A percentile compares a stretch with the other conserved stretches of the same genome.
Evolutionary conservation across 2,888 invertebrate genomes (phyloP).

Genomic region (Amphipyra tragopoginis): DNA sequence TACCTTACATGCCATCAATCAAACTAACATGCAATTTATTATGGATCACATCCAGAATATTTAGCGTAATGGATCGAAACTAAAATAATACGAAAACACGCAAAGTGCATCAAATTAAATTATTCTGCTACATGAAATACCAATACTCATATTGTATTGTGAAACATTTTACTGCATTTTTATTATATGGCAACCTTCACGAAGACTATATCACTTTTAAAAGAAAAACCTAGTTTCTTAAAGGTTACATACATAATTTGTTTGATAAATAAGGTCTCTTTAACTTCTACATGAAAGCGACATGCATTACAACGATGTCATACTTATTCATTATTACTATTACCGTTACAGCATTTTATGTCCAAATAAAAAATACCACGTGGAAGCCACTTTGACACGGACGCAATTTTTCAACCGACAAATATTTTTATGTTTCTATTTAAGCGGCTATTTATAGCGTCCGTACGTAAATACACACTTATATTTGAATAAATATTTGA

Average conservation of each 20-base stretch:
- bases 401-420: constrained; percentile 49
- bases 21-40: too few relatives aligned
- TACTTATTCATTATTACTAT: constrained; percentile 55
- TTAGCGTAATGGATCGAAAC: too few relatives aligned
- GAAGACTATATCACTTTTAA: constrained; percentile 36
- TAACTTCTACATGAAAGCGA: constrained; percentile 22
- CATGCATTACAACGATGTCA: constrained; percentile 31
- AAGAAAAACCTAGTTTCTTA: constrained; percentile 30
- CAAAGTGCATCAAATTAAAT: constrained; percentile 45
- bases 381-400: constrained; percentile 50
- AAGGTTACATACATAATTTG: constrained; percentile 23
- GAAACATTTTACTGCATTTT: constrained; percentile 37
- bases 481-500: constrained; percentile 57
- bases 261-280: constrained; percentile 39
- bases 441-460: constrained; percentile 51
- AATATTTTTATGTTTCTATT: constrained; percentile 46
- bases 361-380: constrained; percentile 51
- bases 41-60: too few relatives aligned
- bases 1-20: too few relatives aligned
- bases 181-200: constrained; percentile 32
- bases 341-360: constrained; percentile 55
- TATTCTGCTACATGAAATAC: constrained; percentile 16
- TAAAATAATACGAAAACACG: constrained; percentile 25
- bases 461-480: constrained; percentile 34
- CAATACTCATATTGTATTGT: constrained; percentile 20